Base-by-base conservation (phyloP, 2,113 vertebrate genomes). In the Perca fluviatilis region DNA sequence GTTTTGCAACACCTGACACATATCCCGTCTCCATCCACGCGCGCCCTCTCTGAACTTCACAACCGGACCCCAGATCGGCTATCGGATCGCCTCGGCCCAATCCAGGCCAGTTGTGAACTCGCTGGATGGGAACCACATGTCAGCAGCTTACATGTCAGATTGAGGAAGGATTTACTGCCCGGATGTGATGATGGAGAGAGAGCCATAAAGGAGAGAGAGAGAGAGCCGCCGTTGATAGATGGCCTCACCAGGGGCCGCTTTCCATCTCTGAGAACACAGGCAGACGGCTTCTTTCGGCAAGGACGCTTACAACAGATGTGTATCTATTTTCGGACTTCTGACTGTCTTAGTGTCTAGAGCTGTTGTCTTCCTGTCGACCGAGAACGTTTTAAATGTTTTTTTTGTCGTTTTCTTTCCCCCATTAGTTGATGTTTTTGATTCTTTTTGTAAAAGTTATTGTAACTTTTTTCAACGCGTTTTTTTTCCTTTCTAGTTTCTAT, bases 121-220 rank as follows among this genome's bases (percentile, higher is more conserved):
- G 9, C 67, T 51, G 49, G 87, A 89, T 90, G 83, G 79, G 82
- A 94, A 85, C 86, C 90, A 91, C 86, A 89, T 91, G 92, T 88
- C 81, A 80, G 86, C 79, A 63, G 87, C 86, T 79, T 79, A 77
- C 65, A 56, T 13, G 80, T 90, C 81, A 25, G 86, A 49, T 83
- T 60, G 75, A 85, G 75, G 83, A 89, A 57, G 86, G 89, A 91
- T 93, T 90, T 91, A 90, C 80, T 69, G 88, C 50, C 13, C 46
- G 19, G 53, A 67, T 74, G 80, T 78, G 89, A 88, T 87, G 88
- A 94, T 89, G 84, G 84, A 90, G 80, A 90, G 80, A 50, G 82
- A 56, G 77, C 67, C 73, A 74, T 85, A 81, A 86, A 88, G 80
- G 64, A 63, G 84, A 74, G 74, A 79, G 47, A 74, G 74, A 79